Conservation (phyloP, 2,113 vertebrate species). For the Myotis davidii region DNA sequence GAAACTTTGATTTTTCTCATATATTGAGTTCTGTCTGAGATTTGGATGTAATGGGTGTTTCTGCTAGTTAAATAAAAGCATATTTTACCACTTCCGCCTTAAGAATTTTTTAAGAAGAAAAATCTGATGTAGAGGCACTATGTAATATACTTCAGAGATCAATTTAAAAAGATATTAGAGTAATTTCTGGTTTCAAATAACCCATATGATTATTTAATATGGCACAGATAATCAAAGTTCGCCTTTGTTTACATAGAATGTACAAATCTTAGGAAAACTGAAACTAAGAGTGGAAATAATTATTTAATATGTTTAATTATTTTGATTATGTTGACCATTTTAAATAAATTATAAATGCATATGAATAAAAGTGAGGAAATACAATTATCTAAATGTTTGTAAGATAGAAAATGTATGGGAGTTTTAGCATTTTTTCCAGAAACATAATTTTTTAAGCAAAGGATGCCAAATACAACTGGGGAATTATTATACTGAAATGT, state of each 20-base stretch:
- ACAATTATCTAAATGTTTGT: background rate
- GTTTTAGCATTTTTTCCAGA: conserved; percentile 21
- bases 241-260: background rate
- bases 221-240: background rate
- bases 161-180: background rate
- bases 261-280: conserved; percentile 28
- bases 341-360: background rate
- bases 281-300: background rate
- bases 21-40: background rate
- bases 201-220: background rate
- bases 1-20: background rate
- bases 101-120: background rate
- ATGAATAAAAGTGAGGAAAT: background rate
- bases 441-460: conserved; percentile 3
- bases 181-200: background rate
- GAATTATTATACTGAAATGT: conserved; percentile 37
- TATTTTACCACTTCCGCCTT: background rate
- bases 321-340: background rate
- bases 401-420: background rate
- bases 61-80: background rate
- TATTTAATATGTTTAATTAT: background rate
- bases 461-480: conserved; percentile 25
- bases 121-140: background rate
- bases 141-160: background rate
- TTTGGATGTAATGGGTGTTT: background rate